Percentiles rank a stretch among this genome's conserved stretches.
These are phyloP conservation scores for Heliocidaris tuberculata DNA, from an alignment of 35 echinoderm and acorn worm genomes.

Conservation along the genomic window DNA sequence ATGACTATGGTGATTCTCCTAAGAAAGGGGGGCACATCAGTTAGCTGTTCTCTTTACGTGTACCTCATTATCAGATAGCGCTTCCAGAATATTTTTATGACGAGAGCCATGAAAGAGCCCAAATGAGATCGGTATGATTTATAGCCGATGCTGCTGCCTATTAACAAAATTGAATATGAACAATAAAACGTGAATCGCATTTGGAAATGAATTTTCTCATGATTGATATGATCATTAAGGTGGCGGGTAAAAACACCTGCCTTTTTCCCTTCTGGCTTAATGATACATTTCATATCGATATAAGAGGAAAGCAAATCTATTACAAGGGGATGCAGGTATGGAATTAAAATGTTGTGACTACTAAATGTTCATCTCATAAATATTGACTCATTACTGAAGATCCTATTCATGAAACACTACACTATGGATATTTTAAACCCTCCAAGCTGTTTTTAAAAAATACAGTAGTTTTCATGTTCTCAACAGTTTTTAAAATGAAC, in stretches of 20 bases:
- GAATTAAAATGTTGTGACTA: background rate
- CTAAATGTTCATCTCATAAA: background rate
- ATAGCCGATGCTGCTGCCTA: background rate
- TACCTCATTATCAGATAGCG: background rate
- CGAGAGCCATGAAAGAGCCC: background rate
- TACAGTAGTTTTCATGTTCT: background rate
- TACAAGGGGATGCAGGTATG: background rate
- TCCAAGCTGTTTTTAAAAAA: background rate
- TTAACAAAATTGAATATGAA: constrained; percentile 14
- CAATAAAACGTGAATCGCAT: constrained; percentile 17
- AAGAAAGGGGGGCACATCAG: background rate
- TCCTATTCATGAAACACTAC: background rate
- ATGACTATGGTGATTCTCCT: background rate
- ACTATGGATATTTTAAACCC: background rate
- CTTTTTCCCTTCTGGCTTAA: background rate
- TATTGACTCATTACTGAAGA: background rate
- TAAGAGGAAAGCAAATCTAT: background rate
- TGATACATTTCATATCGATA: constrained; percentile 18
- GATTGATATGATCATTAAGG: background rate
- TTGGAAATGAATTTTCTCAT: constrained; percentile 6
- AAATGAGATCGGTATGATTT: constrained; percentile 13
- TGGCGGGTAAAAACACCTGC: background rate
- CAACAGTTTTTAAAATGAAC: background rate
- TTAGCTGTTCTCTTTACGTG: constrained; percentile 10
- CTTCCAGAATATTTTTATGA: background rate